Conservation (phyloP, 2,113 vertebrate genomes). For the Zingel zingel region DNA sequence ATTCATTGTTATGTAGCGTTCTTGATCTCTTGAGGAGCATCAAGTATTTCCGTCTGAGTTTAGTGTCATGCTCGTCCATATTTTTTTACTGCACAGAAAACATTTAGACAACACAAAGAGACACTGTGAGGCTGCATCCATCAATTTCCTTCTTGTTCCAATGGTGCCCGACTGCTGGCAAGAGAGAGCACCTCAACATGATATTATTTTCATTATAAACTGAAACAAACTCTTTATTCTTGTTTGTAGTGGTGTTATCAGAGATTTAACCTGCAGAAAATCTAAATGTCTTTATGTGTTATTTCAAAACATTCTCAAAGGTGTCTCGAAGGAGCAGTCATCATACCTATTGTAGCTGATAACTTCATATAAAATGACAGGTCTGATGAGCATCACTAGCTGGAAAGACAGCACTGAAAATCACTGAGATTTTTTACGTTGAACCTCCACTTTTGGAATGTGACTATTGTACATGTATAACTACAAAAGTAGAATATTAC, state of each 20-base stretch:
- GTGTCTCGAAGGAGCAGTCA: neutral
- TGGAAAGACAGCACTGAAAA: conserved; percentile 57
- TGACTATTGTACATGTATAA: conserved; percentile 62
- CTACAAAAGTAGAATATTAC: conserved; percentile 52
- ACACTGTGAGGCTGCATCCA: conserved; percentile 51
- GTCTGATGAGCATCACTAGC: conserved; percentile 27
- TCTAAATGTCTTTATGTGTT: conserved; percentile 1
- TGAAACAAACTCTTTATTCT: conserved; percentile 6
- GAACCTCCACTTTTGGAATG: conserved; percentile 54
- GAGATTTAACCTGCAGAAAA: conserved; percentile 25
- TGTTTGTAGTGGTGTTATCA: conserved; percentile 19
- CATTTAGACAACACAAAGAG: conserved; percentile 24
- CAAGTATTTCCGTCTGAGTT: conserved; percentile 35
- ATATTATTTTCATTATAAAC: conserved; percentile 43
- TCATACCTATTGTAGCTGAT: conserved; percentile 48
- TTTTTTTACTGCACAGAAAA: conserved; percentile 62
- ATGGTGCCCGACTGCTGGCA: conserved; percentile 40
- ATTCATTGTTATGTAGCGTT: conserved; percentile 51
- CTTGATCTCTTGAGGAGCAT: conserved; percentile 32
- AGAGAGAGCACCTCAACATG: conserved; percentile 54
- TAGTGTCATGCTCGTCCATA: conserved; percentile 13
- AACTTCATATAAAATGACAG: conserved; percentile 28
- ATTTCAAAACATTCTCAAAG: conserved; percentile 32
- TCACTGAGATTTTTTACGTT: conserved; percentile 38
- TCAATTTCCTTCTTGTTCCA: conserved; percentile 29